Evolutionary conservation across 1,140 invertebrate genomes (phyloP).

Genomic region (Orius laevigatus): DNA sequence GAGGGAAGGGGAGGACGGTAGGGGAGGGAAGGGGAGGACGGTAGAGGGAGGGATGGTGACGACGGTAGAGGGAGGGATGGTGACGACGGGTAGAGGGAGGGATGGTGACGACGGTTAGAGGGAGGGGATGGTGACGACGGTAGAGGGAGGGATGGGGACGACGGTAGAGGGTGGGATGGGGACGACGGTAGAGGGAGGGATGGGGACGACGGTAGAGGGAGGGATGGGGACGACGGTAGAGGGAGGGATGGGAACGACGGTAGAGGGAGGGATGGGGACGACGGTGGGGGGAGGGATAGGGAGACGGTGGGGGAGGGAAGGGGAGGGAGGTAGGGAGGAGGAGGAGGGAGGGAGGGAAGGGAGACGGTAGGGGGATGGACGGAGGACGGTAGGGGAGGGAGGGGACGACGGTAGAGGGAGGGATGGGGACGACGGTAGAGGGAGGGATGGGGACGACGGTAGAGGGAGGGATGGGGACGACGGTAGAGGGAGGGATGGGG

Average conservation of each 20-base stretch:
- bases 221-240: neutral
- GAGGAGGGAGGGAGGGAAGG: neutral
- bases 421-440: neutral
- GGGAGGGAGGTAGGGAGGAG: neutral
- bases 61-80: no score
- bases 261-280: neutral
- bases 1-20: no score
- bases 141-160: no score
- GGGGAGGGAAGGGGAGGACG: neutral
- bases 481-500: no score
- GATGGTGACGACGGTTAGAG: neutral
- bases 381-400: neutral
- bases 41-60: neutral
- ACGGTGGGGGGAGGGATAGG: conserved; percentile 3
- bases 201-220: neutral
- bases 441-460: neutral
- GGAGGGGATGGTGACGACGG: no score
- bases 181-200: no score
- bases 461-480: neutral
- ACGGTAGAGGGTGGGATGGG: no score
- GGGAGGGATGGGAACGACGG: no score
- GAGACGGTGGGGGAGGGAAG: neutral
- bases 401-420: neutral
- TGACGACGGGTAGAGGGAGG: no score
- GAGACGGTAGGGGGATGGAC: neutral